These are phyloP conservation scores for Paracanthobrama guichenoti DNA, from an alignment of 2,113 vertebrate genomes.

Conservation along the genomic window DNA sequence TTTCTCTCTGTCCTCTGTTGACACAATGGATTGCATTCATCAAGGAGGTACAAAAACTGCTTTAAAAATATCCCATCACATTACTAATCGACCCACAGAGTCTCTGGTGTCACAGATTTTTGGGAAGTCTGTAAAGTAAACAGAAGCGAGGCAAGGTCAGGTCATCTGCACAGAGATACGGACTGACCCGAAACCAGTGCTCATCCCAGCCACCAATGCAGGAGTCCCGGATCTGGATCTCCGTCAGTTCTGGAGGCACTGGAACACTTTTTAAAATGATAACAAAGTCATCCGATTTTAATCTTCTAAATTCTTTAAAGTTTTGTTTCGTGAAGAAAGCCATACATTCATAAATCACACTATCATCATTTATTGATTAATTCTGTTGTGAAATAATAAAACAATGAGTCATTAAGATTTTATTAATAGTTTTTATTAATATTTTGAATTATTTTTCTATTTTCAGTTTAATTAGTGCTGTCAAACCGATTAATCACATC, in stretches of 20 bases:
- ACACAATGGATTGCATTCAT: constrained; percentile 91
- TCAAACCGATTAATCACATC: too few species aligned
- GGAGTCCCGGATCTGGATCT: not conserved
- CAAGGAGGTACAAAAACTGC: constrained; percentile 82
- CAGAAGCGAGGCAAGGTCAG: constrained; percentile 13
- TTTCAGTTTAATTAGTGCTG: not conserved
- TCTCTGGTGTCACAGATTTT: not conserved
- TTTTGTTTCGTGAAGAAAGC: not conserved
- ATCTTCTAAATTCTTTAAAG: too few species aligned
- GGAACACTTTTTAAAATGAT: too few species aligned
- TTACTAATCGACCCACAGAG: not conserved
- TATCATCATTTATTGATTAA: not conserved
- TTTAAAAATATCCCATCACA: not conserved
- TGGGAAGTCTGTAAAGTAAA: constrained; percentile 5
- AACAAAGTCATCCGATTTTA: too few species aligned
- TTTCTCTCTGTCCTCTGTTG: constrained; percentile 90
- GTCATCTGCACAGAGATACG: not conserved
- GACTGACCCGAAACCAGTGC: not conserved
- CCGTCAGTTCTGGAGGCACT: not conserved
- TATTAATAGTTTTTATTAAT: not conserved
- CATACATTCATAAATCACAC: not conserved
- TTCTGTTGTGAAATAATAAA: not conserved
- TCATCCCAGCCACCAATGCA: not conserved
- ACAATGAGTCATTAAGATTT: too few species aligned
- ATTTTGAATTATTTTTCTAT: not conserved